Base-by-base conservation (phyloP, 1,140 invertebrate genomes). In the Triops cancriformis region DNA sequence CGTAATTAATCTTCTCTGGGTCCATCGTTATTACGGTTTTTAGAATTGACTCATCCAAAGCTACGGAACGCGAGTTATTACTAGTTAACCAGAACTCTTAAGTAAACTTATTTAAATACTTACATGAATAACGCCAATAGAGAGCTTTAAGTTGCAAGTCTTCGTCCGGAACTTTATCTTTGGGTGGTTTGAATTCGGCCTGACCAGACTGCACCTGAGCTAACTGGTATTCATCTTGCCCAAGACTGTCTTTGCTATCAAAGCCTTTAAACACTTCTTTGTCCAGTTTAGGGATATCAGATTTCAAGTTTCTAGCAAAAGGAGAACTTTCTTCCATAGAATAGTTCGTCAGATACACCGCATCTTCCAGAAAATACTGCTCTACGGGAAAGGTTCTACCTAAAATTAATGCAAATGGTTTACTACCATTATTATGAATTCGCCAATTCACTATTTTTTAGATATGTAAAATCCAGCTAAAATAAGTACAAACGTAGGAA, bases 11-110 rank as follows among this genome's bases (percentile, higher is more conserved):
- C 82, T 87, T 89, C 23, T 89, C 87, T 74, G 86, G 84, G 83
- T 95, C 91, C 90, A 93, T 93, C 28, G 93, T 82, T 80, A 90
- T 91, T 80, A 95, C 83, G 82, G 89, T 91, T 83, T 92, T 93
- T 80, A 90, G 89, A 0, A 91, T 91, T 41, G 84, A 85, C 77
- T 87, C 88, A 76, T 87, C 89, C 81, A 87, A 92, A 31, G 85
- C 87, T 85, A 73, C 28, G 28, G 80, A 77, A 75, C 79, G 82
- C 42, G 83, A 83, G 0, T 82, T 79, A 12, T 82, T 80, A 73
- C 14, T 12, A 42, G 43, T 75, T 42, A 76, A 76, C 73, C 72
- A 78, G 14, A 76, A 26, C 14, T 7, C 37, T n/a, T 73, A 75
- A 1, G 31, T 42, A 27, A 42, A 26, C 6, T 10, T 79, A 78